Base-by-base conservation (phyloP, 2,113 vertebrate genomes). In the Myotis davidii region DNA sequence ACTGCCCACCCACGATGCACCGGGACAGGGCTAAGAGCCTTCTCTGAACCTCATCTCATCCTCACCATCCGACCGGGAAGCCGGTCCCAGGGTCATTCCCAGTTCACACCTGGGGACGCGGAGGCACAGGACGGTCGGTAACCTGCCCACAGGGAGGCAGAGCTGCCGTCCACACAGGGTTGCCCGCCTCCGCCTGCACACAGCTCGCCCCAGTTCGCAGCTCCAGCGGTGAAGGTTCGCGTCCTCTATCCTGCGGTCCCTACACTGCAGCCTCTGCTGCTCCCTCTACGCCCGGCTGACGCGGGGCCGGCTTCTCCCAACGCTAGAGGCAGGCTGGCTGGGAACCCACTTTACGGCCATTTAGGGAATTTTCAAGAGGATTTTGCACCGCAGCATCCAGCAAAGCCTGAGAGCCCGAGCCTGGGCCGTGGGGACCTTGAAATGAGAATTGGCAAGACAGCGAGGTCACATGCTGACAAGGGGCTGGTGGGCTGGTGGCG, bases 101-200 rank as follows among this genome's bases (percentile, higher is more conserved):
- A 45, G 21, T n/a, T 87, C 77, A 52, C 34, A 42, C 23, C 3
- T 21, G 59, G 23, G 59, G 23, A 25, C 59, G 21, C 27, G 1
- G 52, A 76, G 45, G 21, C 61, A 72, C n/a, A 85, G 12, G 81
- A 9, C 42, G 4, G 1, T 37, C 8, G n/a, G 34, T 6, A 29
- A 23, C 42, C 34, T 27, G 42, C 20, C 34, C 2, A 2, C 14
- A 45, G 70, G 23, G 25, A 76, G 61, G 32, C 67, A 59, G 69
- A 32, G 61, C n/a, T 21, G 56, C 56, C 56, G 3, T 25, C 56
- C 56, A 59, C 23, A 25, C 56, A n/a, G 77, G 37, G 42, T 17
- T 21, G 16, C 2, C 2, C 5, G 14, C 21, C 48, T 14, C 39
- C 1, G 6, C 11, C 14, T 1, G 4, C 2, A 7, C 73, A 8